phyloP scores from a whole-genome alignment of 2,113 vertebrate species.

The Catharus fuscescens region DNA sequence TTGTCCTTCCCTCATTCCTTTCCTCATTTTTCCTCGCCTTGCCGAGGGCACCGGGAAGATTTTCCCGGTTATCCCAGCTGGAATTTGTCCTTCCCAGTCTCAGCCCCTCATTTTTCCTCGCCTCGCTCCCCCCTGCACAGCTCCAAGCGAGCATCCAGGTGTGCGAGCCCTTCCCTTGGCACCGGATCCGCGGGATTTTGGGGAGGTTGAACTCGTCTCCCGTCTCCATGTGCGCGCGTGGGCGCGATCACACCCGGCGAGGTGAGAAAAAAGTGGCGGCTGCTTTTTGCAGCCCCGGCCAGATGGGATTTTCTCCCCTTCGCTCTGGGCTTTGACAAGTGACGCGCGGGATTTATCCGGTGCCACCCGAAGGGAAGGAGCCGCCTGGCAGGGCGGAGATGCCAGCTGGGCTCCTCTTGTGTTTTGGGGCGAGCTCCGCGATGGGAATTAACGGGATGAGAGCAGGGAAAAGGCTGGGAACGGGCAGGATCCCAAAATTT shows the following conservation, averaged over 20 bases:
- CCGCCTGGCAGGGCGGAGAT: neutral
- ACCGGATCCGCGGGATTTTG: neutral
- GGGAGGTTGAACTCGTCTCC: neutral
- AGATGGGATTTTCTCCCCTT: slow-evolving; percentile 48
- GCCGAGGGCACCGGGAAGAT: neutral
- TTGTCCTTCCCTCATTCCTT: neutral
- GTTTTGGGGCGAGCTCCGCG: rapidly evolving
- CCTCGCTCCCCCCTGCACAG: neutral
- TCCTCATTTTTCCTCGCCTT: neutral
- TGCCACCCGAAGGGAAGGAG: neutral
- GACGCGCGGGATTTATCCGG: neutral
- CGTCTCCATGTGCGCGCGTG: neutral
- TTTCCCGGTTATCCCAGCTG: neutral
- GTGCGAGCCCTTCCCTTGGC: neutral
- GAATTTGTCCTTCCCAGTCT: neutral
- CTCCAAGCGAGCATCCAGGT: neutral
- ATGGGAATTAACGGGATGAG: too few species aligned
- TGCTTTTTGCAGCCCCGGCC: slow-evolving; percentile 18
- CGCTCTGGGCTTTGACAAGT: neutral
- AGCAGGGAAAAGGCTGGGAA: neutral
- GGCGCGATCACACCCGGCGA: slow-evolving; percentile 2
- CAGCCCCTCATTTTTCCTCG: neutral
- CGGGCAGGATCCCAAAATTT: neutral
- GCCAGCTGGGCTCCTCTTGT: neutral
- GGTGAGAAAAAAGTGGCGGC: slow-evolving; percentile 38